These are phyloP conservation scores for Formica exsecta DNA, from an alignment of 1,140 invertebrate genomes.

Conservation along the genomic window DNA sequence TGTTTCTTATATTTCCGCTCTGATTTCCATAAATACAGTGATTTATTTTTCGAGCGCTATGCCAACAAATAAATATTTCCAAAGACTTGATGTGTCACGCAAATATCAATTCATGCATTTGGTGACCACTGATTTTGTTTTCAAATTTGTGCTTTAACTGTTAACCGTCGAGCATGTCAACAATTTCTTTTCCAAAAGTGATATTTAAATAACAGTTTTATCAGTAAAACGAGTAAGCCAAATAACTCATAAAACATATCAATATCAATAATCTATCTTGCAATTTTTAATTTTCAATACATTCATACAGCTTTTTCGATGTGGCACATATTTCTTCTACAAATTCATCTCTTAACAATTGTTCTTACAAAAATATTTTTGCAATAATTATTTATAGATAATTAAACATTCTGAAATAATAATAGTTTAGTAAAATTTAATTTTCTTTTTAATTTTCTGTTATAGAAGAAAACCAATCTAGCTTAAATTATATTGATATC, in stretches of 20 bases:
- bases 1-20: conserved; percentile 53
- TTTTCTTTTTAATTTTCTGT: conserved; percentile 1
- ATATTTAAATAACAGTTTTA: conserved; percentile 40
- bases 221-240: conserved; percentile 24
- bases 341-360: not conserved
- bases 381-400: conserved; percentile 3
- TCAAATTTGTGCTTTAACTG: not conserved
- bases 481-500: not conserved
- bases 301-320: conserved; percentile 19
- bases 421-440: not conserved
- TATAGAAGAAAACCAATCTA: not conserved
- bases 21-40: conserved; percentile 3
- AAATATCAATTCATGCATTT: conserved; percentile 18
- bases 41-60: conserved; percentile 14
- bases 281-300: conserved; percentile 56
- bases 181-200: conserved; percentile 3
- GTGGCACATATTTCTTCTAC: conserved; percentile 15
- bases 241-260: conserved; percentile 46
- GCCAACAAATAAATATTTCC: conserved; percentile 18
- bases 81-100: not conserved
- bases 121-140: not conserved
- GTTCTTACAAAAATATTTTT: not conserved
- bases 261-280: conserved; percentile 54
- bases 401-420: conserved; percentile 6
- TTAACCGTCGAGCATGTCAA: not conserved